Evolutionary conservation across 2,113 vertebrate species (phyloP), one percentile per base, ranked within the genome.

Genomic region (Plecotus auritus): DNA sequence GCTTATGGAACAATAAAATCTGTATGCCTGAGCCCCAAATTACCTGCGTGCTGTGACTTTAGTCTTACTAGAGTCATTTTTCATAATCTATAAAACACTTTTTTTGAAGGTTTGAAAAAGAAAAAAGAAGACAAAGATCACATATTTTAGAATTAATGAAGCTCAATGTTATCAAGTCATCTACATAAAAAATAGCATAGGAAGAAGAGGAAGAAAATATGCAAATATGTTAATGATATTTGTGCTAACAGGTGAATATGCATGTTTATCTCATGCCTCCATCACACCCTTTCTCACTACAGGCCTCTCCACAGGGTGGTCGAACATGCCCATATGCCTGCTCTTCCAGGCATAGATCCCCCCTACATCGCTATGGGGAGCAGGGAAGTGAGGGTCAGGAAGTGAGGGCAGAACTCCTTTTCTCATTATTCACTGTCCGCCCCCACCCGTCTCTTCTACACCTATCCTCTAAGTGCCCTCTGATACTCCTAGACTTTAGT

Each of bases 81-180:
- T 96, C 42, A 66, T 85, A 45, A 77, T 74, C 84, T 86, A 56
- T 74, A 40, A 64, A 93, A 61, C 10, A 32, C 47, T 93, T 91
- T 88, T 88, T 96, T 95, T 87, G 42, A 93, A 86, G 72, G 42
- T 49, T 87, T 20, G 72, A 96, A 88, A 82, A 14, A 91, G 77
- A 18, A 64, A 83, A 78, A 59, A 37, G 2, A 82, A 90, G 78
- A 59, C 4, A 49, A 89, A 45, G 16, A 23, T 96, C 66, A 73
- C 66, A 78, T 85, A 92, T 93, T 95, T 93, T 84, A 32, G 67
- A 95, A 88, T 90, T 95, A 95, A 95, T 93, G 77, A 96, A 85
- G 64, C 88, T 95, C 76, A 82, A 14, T 72, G 66, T 89, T 90
- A 84, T 66, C 66, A 69, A 96, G 85, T 96, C 82, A 92, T 96